Evolutionary conservation across 2,888 invertebrate genomes (phyloP), one percentile per base, ranked within the genome.

Genomic region (Lycaena phlaeas): DNA sequence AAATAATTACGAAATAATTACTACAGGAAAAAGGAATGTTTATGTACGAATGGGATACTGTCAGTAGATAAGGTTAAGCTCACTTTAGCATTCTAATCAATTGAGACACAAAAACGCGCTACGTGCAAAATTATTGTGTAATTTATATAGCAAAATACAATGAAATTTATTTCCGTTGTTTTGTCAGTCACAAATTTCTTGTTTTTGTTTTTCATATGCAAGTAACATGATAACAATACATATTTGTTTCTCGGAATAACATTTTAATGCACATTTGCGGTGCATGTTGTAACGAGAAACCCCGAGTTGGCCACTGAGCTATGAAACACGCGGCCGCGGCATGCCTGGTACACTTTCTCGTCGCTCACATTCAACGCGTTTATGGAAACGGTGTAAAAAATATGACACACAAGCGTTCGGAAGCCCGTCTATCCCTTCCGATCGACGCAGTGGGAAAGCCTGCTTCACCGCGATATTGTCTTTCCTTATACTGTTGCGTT

Each of bases 271-370:
- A 34, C 34, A 34, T 22, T 31, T 18, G 18, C 31, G 30, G 43
- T 40, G 26, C 40, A 31, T 48, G 49, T 48, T 45, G 46, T 41
- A 45, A 40, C 37, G 40, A 45, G 45, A 46, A 79, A 77, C 78
- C 70, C 67, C 55, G 64, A 64, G 61, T 68, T 63, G 63, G 61
- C 65, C 70, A 77, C 64, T 76, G 73, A 74, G 73, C 67, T 76
- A 78, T 78, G 73, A 77, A 74, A 73, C 72, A 73, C 73, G 77
- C 73, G 58, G 64, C 68, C 54, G 61, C 67, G 69, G 70, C 66
- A 74, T 76, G 75, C 67, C 61, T 65, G 52, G 59, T 68, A 64
- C 73, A 77, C 79, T 81, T 81, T 81, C 79, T 64, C 75, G 64
- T 64, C 3, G n/a, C 3, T 59, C 64, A 45, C 42, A 39, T 30